These are phyloP conservation scores for Drosophila hydei DNA, from an alignment of 1,140 invertebrate genomes.

Conservation along the genomic window DNA sequence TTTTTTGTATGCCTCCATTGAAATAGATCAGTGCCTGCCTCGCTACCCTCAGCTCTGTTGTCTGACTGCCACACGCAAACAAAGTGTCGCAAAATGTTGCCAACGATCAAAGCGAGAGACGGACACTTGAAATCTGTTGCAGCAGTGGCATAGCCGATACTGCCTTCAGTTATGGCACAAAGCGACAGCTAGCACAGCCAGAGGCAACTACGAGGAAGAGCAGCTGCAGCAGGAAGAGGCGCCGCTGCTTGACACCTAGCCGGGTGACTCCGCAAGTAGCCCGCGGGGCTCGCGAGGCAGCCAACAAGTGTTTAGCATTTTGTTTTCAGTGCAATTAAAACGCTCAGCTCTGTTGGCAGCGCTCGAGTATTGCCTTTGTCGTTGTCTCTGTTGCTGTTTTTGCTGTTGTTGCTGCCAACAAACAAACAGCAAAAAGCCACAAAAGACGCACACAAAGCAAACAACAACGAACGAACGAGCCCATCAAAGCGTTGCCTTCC, in stretches of 20 bases:
- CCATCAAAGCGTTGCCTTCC: slow-evolving; percentile 43
- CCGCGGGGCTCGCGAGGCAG: slow-evolving; percentile 37
- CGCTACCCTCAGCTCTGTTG: background rate
- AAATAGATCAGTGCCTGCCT: slow-evolving; percentile 21
- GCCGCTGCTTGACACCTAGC: slow-evolving; percentile 31
- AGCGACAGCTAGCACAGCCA: background rate
- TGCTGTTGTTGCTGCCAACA: slow-evolving; percentile 12
- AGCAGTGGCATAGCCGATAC: slow-evolving; percentile 26
- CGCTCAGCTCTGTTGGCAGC: slow-evolving; percentile 42
- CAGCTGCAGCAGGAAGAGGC: background rate
- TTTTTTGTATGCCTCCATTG: slow-evolving; percentile 18
- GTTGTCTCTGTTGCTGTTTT: slow-evolving; percentile 24
- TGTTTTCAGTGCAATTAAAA: slow-evolving; percentile 80
- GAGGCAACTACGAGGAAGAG: background rate
- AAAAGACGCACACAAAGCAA: slow-evolving; percentile 63
- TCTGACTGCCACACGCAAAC: background rate
- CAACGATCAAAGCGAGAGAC: slow-evolving; percentile 30
- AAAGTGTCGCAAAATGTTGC: slow-evolving; percentile 31
- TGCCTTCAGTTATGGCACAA: slow-evolving; percentile 33
- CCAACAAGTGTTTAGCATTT: slow-evolving; percentile 80
- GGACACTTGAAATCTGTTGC: slow-evolving; percentile 30
- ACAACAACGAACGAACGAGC: slow-evolving; percentile 16
- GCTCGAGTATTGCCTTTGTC: slow-evolving; percentile 47
- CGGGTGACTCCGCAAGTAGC: slow-evolving; percentile 19
- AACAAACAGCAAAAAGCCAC: slow-evolving; percentile 55